These are phyloP conservation scores for Acleris holmiana DNA, from an alignment of 2,888 invertebrate species.

Conservation along the genomic window DNA sequence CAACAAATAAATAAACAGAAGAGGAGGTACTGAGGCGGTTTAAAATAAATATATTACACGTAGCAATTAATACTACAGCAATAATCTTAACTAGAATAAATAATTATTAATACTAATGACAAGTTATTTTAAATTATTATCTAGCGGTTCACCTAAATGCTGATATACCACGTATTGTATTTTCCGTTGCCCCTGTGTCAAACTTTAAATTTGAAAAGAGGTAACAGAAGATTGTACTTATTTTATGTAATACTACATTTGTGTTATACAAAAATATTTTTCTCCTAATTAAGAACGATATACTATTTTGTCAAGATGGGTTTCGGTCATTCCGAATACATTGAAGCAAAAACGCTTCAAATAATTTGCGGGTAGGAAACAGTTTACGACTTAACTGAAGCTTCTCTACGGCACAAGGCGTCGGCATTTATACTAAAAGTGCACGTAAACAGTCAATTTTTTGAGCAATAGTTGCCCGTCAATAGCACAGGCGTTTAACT, in stretches of 20 bases:
- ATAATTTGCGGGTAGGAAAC: conserved; percentile 52
- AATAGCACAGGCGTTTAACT: no score
- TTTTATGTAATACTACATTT: conserved; percentile 71
- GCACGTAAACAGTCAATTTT: no score
- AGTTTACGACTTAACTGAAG: conserved; percentile 54
- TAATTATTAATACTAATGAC: conserved; percentile 83
- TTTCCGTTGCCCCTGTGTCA: conserved; percentile 81
- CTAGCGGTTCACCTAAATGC: conserved; percentile 80
- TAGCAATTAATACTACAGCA: conserved; percentile 70
- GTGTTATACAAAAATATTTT: conserved; percentile 53
- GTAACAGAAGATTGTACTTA: conserved; percentile 83
- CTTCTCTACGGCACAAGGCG: conserved; percentile 44
- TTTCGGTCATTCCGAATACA: conserved; percentile 4
- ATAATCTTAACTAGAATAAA: conserved; percentile 76
- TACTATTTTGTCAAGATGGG: conserved; percentile 9
- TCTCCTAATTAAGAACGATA: conserved; percentile 44
- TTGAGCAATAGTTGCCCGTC: no score
- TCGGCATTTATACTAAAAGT: neutral
- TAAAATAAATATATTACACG: conserved; percentile 73
- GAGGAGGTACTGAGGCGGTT: conserved; percentile 83
- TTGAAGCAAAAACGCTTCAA: conserved; percentile 27
- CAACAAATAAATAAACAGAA: conserved; percentile 60
- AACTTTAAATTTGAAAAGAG: conserved; percentile 70
- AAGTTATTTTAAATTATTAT: conserved; percentile 80
- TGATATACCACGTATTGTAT: conserved; percentile 68